Evolutionary conservation across 2,113 vertebrate species (phyloP).

Genomic region (Platichthys flesus): DNA sequence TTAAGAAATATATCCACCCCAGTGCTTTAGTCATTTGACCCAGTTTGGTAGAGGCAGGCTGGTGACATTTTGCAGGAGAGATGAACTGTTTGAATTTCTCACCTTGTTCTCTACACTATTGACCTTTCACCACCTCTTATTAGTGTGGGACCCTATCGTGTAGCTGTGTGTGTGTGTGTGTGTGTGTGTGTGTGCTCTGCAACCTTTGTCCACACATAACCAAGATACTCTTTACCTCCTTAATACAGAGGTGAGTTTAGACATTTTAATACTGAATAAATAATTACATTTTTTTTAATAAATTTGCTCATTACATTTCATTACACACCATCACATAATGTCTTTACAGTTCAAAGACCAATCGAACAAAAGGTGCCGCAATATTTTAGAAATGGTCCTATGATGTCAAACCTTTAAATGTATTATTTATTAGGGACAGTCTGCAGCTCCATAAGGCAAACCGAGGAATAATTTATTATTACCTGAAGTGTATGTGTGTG

Average conservation of each 20-base stretch:
- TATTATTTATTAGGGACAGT: no score
- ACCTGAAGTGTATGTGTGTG: not conserved
- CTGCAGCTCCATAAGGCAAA: no score
- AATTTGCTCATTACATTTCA: no score
- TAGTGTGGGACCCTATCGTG: not conserved
- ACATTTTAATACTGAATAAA: not conserved
- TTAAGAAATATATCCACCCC: not conserved
- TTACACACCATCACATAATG: no score
- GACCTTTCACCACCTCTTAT: slow-evolving; percentile 20
- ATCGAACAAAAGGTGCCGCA: no score
- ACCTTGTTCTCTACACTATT: not conserved
- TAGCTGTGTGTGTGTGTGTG: slow-evolving; percentile 8
- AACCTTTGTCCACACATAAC: not conserved
- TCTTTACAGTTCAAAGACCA: no score
- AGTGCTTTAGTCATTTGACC: not conserved
- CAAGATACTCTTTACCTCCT: not conserved
- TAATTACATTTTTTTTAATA: no score
- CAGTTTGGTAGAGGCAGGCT: not conserved
- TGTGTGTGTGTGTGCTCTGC: no score
- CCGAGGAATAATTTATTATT: no score
- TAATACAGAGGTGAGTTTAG: not conserved
- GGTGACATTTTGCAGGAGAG: not conserved
- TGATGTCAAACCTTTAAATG: no score
- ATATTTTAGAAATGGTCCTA: no score
- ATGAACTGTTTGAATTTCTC: slow-evolving; percentile 6